phyloP scores from a whole-genome alignment of 2,797 vertebrate genomes.

The Xiphophorus birchmanni region DNA sequence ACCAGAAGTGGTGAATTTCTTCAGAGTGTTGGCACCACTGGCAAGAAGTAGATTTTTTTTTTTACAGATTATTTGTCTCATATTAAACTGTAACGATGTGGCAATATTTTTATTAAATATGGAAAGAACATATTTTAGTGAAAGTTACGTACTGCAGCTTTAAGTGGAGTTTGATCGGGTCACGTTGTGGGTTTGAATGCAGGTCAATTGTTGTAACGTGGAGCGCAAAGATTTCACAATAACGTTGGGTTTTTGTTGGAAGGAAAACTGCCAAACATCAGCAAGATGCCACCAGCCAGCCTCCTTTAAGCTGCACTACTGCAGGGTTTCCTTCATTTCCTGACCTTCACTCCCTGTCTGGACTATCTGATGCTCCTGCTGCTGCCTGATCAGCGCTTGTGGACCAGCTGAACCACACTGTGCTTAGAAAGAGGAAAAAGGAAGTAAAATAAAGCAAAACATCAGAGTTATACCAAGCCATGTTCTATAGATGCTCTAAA shows the following conservation, averaged over 20 bases:
- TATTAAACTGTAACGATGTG: too few relatives aligned
- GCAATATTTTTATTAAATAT: too few relatives aligned
- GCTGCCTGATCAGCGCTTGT: background rate
- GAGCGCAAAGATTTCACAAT: background rate
- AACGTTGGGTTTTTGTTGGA: background rate
- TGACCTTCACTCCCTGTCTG: background rate
- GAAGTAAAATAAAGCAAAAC: background rate
- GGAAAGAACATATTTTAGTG: too few relatives aligned
- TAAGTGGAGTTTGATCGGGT: background rate
- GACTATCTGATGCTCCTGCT: background rate
- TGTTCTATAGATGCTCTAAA: background rate
- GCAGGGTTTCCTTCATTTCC: too few relatives aligned
- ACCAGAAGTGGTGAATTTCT: too few relatives aligned
- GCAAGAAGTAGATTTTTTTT: too few relatives aligned
- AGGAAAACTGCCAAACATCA: background rate
- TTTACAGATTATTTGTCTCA: background rate
- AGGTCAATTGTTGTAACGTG: background rate
- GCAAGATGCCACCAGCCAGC: background rate
- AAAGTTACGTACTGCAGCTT: background rate
- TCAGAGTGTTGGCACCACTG: too few relatives aligned
- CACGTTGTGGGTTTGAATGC: background rate
- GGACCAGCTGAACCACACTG: background rate
- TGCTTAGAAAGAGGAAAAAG: background rate
- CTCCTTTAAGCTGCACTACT: background rate
- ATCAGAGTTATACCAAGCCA: background rate